Conservation (phyloP, 2,797 vertebrate species). For the Alfaro cultratus region DNA sequence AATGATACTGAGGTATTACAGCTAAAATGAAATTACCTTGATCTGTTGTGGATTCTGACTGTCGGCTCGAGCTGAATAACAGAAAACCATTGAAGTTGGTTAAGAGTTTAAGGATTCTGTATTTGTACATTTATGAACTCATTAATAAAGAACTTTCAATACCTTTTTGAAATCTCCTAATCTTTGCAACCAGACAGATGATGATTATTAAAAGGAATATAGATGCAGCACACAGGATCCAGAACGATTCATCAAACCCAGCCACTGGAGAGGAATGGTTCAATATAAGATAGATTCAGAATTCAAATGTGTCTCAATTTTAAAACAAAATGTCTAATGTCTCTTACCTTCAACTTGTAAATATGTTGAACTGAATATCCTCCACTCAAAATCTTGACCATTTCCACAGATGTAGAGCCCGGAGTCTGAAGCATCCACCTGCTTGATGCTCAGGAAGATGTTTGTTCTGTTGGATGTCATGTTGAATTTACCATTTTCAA, state of each 20-base stretch:
- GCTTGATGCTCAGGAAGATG: slow-evolving; percentile 13
- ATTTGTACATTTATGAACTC: not conserved
- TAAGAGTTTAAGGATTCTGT: not conserved
- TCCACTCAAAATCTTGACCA: accelerated
- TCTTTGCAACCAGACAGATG: not conserved
- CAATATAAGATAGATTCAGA: not conserved
- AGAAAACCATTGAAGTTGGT: not conserved
- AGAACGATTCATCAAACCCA: not conserved
- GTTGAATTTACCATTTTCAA: accelerated
- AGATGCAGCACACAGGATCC: not conserved
- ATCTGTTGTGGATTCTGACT: not conserved
- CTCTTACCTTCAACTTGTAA: slow-evolving; percentile 25
- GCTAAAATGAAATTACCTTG: not conserved
- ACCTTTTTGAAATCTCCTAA: not conserved
- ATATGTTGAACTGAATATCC: not conserved
- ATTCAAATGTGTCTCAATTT: not conserved
- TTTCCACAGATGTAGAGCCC: slow-evolving; percentile 20
- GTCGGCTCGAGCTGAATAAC: not conserved
- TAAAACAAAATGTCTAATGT: not conserved
- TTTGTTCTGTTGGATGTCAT: slow-evolving; percentile 10
- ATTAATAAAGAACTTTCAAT: not conserved
- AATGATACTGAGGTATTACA: not conserved
- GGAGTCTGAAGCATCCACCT: not conserved
- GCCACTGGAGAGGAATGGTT: not conserved
- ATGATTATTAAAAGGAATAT: slow-evolving; percentile 9